Base-by-base conservation (phyloP, 2,888 invertebrate species). In the Camptogramma bilineatum region DNA sequence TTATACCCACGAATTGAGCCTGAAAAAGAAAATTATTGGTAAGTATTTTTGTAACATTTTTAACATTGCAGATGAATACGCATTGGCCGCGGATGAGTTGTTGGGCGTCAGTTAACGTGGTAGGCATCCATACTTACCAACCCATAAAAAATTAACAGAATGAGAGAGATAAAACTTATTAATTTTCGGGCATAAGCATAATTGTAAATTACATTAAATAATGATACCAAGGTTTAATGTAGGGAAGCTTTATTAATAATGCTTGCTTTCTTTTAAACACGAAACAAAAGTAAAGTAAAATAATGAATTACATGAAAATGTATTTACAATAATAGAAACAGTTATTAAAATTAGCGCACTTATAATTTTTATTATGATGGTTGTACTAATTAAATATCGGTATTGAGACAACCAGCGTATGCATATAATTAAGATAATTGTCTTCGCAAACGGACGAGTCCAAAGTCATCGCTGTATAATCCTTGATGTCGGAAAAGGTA, bases 1-100 rank as follows among this genome's bases (percentile, higher is more conserved):
- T 97, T 75, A 98, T 97, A 62, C 95, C 94, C 66, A 98, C 94
- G 89, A 98, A 98, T 91, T 98, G 98, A 56, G 96, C 94, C 97
- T 97, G 91, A 4, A 72, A 77, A 2, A 8, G 16, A 55, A 46
- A 17, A 28, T n/a, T 13, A 47, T 10, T 16, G 8, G 44, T 44
- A 17, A 13, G 34, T 13, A 39, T 13, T 28, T 7, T 28, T 28
- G 1, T 28, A 5, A 28, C 4, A 28, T 8, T 0, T 28, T 21
- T 21, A 4, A 4, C 21, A 21, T 21, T 2, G 21, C 21, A 21
- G 21, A 3, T 21, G 4, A 21, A 21, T 21, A 21, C 2, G 21
- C 2, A 2, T 2, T 21, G 21, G 21, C 21, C 21, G n/a, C n/a
- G n/a, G n/a, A n/a, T n/a, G n/a, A n/a, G n/a, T n/a, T n/a, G n/a